Evolutionary conservation across 2,888 invertebrate genomes (phyloP), one percentile per base, ranked within the genome.

Genomic region (Strigamia crassipes): DNA sequence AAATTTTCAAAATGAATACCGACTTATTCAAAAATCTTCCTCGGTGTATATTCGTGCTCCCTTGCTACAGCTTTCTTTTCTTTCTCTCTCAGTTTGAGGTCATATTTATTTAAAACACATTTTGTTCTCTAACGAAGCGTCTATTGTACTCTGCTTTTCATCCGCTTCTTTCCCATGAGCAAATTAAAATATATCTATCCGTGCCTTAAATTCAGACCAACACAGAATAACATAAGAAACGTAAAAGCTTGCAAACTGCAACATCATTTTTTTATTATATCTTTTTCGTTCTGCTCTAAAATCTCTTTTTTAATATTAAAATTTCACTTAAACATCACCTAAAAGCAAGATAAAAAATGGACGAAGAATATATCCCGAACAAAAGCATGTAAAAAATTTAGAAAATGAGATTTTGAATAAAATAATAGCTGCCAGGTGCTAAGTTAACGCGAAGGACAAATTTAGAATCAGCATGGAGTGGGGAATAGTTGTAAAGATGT

Each of bases 91-190:
- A 6, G 21, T 66, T 66, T 66, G 61, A 66, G 61, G 61, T 66
- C 61, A 66, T 23, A 66, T 5, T 23, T 23, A 8, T 10, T 21
- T 3, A n/a, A n/a, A n/a, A 46, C 8, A 46, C 23, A n/a, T 21
- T 66, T 2, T 21, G 13, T 18, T 66, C 23, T 21, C 61, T 66
- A 66, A 66, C 61, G 61, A 66, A 66, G 61, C 61, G 18, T 66
- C 61, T 66, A 66, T 66, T 66, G 61, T 66, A 66, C 61, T 66
- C 61, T 23, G 61, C 23, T 66, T 66, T 66, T 66, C 61, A 66
- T 66, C 61, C 21, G 61, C 61, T 21, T 21, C 61, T 21, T 66
- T 66, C 61, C 61, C 61, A 66, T 18, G 61, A 66, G 61, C 12
- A 66, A 66, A 23, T 66, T 66, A 66, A 66, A 66, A 66, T 66